phyloP scores from a whole-genome alignment of 2,797 vertebrate species.

The Lophotriccus pileatus region DNA sequence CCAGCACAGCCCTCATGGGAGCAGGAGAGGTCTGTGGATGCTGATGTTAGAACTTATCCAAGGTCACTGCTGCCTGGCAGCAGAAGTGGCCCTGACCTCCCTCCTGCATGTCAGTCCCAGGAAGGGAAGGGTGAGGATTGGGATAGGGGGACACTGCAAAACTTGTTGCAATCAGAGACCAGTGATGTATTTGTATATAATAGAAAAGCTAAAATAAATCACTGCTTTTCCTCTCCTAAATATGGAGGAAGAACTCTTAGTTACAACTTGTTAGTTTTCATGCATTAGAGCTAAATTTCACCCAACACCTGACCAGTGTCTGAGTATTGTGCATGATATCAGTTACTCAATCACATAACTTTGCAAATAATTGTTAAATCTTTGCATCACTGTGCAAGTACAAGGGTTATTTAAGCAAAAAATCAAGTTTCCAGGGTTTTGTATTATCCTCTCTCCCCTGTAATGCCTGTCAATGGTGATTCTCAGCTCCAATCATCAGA shows the following conservation, averaged over 20 bases:
- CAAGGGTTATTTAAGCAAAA: not conserved
- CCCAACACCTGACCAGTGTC: not conserved
- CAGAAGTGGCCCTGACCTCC: not conserved
- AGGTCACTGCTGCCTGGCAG: accelerated
- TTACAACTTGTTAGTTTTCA: not conserved
- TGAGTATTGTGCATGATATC: not conserved
- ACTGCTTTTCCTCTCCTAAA: not conserved
- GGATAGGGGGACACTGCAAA: not conserved
- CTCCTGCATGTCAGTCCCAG: accelerated
- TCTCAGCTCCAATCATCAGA: not conserved
- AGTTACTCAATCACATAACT: not conserved
- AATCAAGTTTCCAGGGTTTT: not conserved
- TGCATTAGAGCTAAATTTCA: not conserved
- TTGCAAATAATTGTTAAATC: not conserved
- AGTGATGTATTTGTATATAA: not conserved
- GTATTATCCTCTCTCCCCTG: not conserved
- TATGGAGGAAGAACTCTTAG: not conserved
- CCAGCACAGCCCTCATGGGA: not conserved
- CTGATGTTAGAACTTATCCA: not conserved
- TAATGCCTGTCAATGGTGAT: not conserved
- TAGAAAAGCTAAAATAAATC: not conserved
- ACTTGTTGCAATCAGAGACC: not conserved
- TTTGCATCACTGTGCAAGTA: accelerated
- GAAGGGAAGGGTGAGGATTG: not conserved
- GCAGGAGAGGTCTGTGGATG: accelerated